A percentile compares a stretch with the other conserved stretches of the same genome.
Evolutionary conservation across 2,113 vertebrate genomes (phyloP).

Genomic region (Mohoua ochrocephala): DNA sequence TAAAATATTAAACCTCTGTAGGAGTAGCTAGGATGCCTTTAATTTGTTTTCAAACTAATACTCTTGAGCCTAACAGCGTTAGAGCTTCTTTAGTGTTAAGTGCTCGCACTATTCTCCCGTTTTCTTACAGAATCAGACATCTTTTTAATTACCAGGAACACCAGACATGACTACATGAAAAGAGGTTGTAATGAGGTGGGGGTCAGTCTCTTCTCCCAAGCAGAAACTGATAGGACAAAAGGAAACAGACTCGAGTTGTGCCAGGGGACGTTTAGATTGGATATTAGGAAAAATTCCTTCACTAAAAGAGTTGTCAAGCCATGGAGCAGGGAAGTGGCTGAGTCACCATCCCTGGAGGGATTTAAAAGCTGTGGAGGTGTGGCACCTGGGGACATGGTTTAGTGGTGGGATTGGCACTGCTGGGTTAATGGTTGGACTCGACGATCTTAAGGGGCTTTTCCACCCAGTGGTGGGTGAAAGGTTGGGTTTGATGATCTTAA

Average conservation of each 20-base stretch:
- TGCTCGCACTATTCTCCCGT: constrained; percentile 4
- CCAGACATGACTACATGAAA: neutral
- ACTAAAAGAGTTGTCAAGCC: neutral
- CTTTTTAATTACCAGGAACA: constrained; percentile 54
- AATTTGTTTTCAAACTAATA: constrained; percentile 64
- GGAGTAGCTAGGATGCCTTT: constrained; percentile 45
- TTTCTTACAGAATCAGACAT: constrained; percentile 22
- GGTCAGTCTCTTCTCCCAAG: neutral
- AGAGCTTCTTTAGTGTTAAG: constrained; percentile 46
- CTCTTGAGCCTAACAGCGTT: constrained; percentile 30
- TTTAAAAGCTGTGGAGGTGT: neutral
- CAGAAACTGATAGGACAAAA: neutral
- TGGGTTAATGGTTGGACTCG: neutral
- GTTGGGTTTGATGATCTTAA: neutral
- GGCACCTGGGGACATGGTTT: neutral
- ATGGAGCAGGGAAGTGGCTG: neutral
- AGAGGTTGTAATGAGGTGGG: neutral
- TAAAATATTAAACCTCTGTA: constrained; percentile 52
- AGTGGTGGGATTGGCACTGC: neutral
- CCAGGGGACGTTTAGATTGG: neutral
- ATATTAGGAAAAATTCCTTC: neutral
- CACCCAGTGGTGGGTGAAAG: neutral
- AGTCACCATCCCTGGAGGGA: neutral
- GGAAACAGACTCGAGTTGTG: neutral
- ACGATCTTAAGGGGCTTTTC: neutral